A percentile compares a stretch with the other conserved stretches of the same genome.
phyloP scores from a whole-genome alignment of 2,797 vertebrate species.

The Tinamus major region DNA sequence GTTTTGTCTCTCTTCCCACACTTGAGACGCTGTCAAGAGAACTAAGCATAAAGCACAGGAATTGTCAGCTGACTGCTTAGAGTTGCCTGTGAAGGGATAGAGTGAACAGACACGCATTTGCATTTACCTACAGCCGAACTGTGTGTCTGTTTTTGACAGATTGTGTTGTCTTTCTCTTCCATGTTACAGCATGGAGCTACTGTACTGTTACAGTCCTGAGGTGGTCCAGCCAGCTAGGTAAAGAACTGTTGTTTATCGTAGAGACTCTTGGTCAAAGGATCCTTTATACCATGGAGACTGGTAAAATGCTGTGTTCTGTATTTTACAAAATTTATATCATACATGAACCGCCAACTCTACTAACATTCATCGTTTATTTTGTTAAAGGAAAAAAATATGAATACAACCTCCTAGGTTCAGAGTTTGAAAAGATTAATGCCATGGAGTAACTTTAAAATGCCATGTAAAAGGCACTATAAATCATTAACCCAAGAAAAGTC shows the following conservation, averaged over 20 bases:
- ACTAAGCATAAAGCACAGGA: not conserved
- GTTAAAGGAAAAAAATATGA: not conserved
- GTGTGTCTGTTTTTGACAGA: not conserved
- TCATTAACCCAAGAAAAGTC: not conserved
- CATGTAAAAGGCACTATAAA: not conserved
- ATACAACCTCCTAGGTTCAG: not conserved
- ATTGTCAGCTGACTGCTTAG: not conserved
- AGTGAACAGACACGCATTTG: not conserved
- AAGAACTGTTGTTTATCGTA: not conserved
- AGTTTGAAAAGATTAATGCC: not conserved
- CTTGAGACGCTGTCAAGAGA: not conserved
- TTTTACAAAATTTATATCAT: not conserved
- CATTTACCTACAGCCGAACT: not conserved
- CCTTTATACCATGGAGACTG: not conserved
- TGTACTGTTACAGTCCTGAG: not conserved
- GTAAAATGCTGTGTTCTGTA: not conserved
- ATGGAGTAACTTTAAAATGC: not conserved
- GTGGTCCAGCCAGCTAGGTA: not conserved
- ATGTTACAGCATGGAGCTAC: not conserved
- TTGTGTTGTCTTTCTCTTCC: not conserved
- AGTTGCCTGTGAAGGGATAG: not conserved
- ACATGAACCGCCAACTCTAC: not conserved
- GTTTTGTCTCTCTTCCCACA: not conserved
- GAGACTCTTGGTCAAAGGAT: not conserved
- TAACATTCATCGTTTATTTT: not conserved